phyloP scores from a whole-genome alignment of 2,113 vertebrate genomes.

The Cottus gobio region DNA sequence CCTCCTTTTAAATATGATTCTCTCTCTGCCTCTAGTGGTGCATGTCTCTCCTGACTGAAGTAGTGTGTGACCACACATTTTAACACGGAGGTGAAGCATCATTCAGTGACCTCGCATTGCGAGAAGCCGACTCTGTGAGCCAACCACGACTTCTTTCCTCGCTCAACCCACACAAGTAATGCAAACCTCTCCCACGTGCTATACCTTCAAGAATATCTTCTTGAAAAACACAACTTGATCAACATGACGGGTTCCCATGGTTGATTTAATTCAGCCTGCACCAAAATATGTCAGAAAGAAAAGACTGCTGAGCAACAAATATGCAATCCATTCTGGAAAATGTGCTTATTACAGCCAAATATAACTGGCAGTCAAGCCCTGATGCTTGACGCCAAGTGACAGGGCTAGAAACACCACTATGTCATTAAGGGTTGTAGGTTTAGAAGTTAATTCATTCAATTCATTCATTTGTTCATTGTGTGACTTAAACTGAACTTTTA shows the following conservation, averaged over 20 bases:
- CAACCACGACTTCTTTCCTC: slow-evolving; percentile 2
- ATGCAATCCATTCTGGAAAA: neutral
- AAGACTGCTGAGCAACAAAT: neutral
- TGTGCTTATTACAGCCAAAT: neutral
- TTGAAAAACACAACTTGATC: no score
- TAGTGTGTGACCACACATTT: neutral
- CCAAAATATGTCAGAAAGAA: neutral
- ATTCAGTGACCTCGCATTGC: neutral
- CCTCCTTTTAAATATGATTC: neutral
- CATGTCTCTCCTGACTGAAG: neutral
- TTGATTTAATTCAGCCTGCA: no score
- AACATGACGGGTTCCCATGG: no score
- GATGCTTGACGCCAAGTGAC: neutral
- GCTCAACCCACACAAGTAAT: neutral
- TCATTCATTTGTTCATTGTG: neutral
- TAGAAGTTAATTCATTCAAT: neutral
- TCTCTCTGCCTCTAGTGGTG: neutral
- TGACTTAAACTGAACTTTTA: neutral
- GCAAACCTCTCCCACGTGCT: neutral
- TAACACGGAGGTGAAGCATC: neutral
- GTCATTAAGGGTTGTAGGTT: neutral
- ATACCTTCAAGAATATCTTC: neutral
- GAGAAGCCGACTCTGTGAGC: neutral
- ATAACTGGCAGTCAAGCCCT: neutral
- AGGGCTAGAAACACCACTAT: neutral